phyloP scores from a whole-genome alignment of 2,888 invertebrate species.

The Agonopterix heracliana region DNA sequence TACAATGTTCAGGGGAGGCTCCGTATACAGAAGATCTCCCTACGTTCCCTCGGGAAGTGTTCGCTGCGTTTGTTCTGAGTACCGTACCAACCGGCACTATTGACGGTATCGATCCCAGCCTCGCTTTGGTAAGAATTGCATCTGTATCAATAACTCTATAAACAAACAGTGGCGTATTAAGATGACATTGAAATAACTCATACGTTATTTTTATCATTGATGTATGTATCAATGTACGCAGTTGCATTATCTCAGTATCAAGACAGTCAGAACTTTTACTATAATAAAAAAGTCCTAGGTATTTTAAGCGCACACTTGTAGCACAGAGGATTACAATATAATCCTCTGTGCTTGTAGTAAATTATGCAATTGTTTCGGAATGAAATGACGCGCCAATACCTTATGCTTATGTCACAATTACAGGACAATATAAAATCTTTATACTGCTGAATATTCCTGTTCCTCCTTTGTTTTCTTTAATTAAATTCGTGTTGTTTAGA shows the following conservation, averaged over 20 bases:
- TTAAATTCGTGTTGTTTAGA: too few relatives aligned
- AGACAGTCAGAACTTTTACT: not conserved
- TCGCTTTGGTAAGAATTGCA: conserved; percentile 74
- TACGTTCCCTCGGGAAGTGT: conserved; percentile 75
- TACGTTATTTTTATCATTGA: not conserved
- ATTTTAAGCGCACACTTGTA: too few relatives aligned
- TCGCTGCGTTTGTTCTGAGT: conserved; percentile 78
- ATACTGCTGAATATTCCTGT: too few relatives aligned
- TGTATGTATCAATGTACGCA: not conserved
- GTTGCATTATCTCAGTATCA: not conserved
- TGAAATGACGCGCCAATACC: too few relatives aligned
- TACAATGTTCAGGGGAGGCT: conserved; percentile 81
- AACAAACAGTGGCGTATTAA: not conserved
- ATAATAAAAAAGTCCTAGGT: too few relatives aligned
- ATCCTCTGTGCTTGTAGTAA: too few relatives aligned
- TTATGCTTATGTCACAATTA: too few relatives aligned
- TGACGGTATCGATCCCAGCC: conserved; percentile 70
- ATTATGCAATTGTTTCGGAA: too few relatives aligned
- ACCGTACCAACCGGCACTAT: conserved; percentile 71
- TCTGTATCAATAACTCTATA: not conserved
- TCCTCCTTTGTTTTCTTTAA: too few relatives aligned
- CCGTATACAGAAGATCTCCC: conserved; percentile 79
- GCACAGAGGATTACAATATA: too few relatives aligned
- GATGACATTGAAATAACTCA: not conserved
- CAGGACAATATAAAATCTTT: too few relatives aligned